Conservation (phyloP, 1,140 invertebrate species). For the Physella acuta region DNA sequence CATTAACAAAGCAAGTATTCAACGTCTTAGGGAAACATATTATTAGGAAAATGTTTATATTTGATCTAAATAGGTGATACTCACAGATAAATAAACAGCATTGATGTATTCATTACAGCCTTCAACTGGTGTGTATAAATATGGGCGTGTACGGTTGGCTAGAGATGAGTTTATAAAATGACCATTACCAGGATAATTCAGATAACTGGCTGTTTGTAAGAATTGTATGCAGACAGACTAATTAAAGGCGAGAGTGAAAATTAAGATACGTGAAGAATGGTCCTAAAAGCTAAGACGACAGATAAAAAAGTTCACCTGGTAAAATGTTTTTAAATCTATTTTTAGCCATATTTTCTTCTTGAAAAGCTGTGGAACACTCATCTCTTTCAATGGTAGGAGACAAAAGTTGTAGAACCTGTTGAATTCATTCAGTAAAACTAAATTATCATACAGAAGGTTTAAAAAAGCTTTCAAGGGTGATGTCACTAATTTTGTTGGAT, state of each 20-base stretch:
- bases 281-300: neutral
- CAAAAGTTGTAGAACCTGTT: constrained; percentile 43
- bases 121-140: constrained; percentile 44
- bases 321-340: constrained; percentile 98
- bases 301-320: constrained; percentile 69
- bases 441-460: too few species aligned
- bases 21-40: too few species aligned
- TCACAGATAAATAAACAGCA: constrained; percentile 53
- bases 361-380: constrained; percentile 78
- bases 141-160: constrained; percentile 47
- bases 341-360: constrained; percentile 88
- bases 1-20: too few species aligned
- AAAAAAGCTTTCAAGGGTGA: too few species aligned
- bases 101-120: constrained; percentile 55
- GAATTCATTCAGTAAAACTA: too few species aligned
- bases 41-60: too few species aligned
- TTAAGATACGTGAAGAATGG: neutral
- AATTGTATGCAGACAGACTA: too few species aligned
- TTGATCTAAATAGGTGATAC: constrained; percentile 14
- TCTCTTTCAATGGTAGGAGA: constrained; percentile 42
- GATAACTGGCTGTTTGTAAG: too few species aligned
- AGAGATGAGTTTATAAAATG: too few species aligned
- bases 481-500: too few species aligned
- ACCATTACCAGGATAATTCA: too few species aligned
- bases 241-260: neutral